Conservation (phyloP, 2,888 invertebrate species). For the Molanna angustata region DNA sequence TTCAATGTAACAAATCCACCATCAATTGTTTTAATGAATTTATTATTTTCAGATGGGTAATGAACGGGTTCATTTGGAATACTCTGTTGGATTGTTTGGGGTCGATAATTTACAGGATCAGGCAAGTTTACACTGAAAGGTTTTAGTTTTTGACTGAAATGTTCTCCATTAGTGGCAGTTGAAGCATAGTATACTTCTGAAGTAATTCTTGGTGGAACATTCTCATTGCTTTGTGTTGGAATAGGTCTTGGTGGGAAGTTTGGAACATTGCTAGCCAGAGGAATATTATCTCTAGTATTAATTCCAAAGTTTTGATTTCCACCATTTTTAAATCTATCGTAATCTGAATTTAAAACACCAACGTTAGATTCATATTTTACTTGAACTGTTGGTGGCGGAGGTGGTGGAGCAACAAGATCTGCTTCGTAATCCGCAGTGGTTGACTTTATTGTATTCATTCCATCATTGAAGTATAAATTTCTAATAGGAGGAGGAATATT, state of each 20-base stretch:
- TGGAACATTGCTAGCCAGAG: slow-evolving; percentile 50
- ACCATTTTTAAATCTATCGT: slow-evolving; percentile 43
- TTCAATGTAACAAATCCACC: slow-evolving; percentile 31
- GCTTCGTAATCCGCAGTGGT: slow-evolving; percentile 46
- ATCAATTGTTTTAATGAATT: slow-evolving; percentile 28
- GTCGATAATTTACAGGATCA: slow-evolving; percentile 16
- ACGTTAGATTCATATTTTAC: slow-evolving; percentile 33
- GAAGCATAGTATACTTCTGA: slow-evolving; percentile 54
- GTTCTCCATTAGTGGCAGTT: slow-evolving; percentile 42
- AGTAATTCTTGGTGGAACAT: slow-evolving; percentile 48
- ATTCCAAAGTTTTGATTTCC: slow-evolving; percentile 13
- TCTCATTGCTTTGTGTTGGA: slow-evolving; percentile 36
- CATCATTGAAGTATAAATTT: slow-evolving; percentile 24
- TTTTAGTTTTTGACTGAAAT: slow-evolving; percentile 40
- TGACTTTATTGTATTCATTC: slow-evolving; percentile 17
- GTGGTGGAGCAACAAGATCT: slow-evolving; percentile 51
- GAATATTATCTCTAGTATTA: slow-evolving; percentile 48
- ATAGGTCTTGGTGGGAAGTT: slow-evolving; percentile 40
- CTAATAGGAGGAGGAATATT: slow-evolving; percentile 23
- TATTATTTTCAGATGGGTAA: slow-evolving; percentile 17
- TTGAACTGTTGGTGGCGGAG: slow-evolving; percentile 46
- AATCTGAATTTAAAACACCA: slow-evolving; percentile 39
- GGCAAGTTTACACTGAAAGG: slow-evolving; percentile 48
- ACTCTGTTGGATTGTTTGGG: slow-evolving; percentile 12
- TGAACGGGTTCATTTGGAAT: slow-evolving; percentile 16